Conservation (phyloP, 2,888 invertebrate genomes). For the Helobdella robusta region DNA sequence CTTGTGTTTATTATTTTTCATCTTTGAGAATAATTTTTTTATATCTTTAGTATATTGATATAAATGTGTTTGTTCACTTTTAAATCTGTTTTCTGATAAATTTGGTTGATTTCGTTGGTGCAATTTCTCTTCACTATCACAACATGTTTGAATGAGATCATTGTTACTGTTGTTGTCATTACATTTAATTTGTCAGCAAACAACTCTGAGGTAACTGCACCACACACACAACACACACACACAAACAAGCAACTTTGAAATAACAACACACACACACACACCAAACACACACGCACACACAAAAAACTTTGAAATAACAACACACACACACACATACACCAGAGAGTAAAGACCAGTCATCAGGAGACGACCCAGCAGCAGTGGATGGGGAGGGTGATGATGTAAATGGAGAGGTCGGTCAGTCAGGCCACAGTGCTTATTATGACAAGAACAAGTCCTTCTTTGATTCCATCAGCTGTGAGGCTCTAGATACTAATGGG, state of each 20-base stretch:
- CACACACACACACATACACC: background rate
- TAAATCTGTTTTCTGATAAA: too few species aligned
- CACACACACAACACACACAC: too few species aligned
- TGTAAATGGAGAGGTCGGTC: constrained; percentile 37
- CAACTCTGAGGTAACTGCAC: too few species aligned
- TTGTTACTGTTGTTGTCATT: too few species aligned
- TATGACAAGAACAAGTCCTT: constrained; percentile 96
- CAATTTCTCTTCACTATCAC: too few species aligned
- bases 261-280: too few species aligned
- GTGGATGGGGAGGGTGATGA: constrained; percentile 4
- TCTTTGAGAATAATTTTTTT: background rate
- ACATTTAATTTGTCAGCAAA: too few species aligned
- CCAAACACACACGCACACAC: too few species aligned
- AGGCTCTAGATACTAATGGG: constrained; percentile 71
- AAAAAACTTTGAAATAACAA: background rate
- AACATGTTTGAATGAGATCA: too few species aligned
- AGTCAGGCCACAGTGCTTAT: constrained; percentile 52
- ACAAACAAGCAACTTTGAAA: too few species aligned
- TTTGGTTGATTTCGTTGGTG: too few species aligned
- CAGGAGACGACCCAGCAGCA: background rate
- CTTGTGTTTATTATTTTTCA: background rate
- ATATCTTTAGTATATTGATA: background rate
- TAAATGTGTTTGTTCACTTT: too few species aligned
- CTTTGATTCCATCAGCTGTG: constrained; percentile 97
- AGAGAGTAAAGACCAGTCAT: background rate